Evolutionary conservation across 2,113 vertebrate species (phyloP), one percentile per base, ranked within the genome.

Genomic region (Neotragus pygmaeus): DNA sequence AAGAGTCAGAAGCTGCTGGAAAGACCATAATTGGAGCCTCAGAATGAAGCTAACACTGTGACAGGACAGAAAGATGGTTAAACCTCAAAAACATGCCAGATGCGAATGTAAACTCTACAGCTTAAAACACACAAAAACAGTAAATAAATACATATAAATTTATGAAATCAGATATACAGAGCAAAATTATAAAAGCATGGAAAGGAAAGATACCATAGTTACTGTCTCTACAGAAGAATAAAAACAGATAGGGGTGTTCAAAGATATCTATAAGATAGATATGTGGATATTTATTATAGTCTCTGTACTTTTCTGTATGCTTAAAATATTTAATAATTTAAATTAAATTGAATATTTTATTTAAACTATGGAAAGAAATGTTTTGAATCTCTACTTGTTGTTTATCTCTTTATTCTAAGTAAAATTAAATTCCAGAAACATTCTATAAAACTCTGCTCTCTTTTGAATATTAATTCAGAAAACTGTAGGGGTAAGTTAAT

Each of bases 391-490:
- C 77, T 57, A 62, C 15, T 70, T 60, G 28, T 96, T 90, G 16
- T 87, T 86, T 83, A 30, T 45, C 78, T 66, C 33, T 91, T 94
- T 25, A 78, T 75, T 93, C 51, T 73, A 88, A n/a, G 16, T 66
- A 89, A 86, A 89, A 85, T 90, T 49, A 95, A 95, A 94, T 77
- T 85, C 36, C 45, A 86, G 21, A 89, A 92, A 95, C 13, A 91
- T 73, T 94, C 47, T 89, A 62, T 6, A 86, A 92, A 95, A 89
- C 30, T 66, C 64, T 91, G 51, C n/a, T 10, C 21, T 3, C 45
- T 70, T 82, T 62, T 62, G 86, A 92, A 94, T 91, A 90, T 51
- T 93, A 90, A 97, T 47, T 91, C 83, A 94, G n/a, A 62, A 94
- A 95, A 70, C 19, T 6, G 10, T 39, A 70, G 66, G 66, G n/a